Evolutionary conservation across 2,888 invertebrate genomes (phyloP).

Genomic region (Bombylius major): DNA sequence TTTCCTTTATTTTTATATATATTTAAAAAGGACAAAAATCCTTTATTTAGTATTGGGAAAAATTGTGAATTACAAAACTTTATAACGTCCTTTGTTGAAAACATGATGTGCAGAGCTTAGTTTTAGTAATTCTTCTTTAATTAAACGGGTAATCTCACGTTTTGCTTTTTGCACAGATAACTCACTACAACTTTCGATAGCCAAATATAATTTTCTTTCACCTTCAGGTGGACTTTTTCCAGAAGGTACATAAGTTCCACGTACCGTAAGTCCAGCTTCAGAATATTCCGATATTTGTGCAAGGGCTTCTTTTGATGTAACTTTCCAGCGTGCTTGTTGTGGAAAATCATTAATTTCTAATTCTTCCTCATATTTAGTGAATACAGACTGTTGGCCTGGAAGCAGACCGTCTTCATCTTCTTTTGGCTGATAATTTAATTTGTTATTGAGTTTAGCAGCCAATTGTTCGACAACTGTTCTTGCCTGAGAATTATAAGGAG

Average conservation of each 20-base stretch:
- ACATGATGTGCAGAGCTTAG: conserved; percentile 76
- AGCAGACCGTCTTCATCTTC: conserved; percentile 60
- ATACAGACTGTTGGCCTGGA: conserved; percentile 56
- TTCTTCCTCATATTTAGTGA: conserved; percentile 95
- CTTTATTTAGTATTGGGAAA: too few species aligned
- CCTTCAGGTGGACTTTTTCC: conserved; percentile 85
- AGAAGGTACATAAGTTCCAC: conserved; percentile 89
- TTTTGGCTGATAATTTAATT: conserved; percentile 92
- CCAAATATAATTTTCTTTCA: conserved; percentile 90
- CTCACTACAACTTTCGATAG: conserved; percentile 97
- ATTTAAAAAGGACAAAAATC: too few species aligned
- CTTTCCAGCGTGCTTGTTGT: conserved; percentile 95
- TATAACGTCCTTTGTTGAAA: conserved; percentile 85
- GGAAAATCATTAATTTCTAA: conserved; percentile 99
- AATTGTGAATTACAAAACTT: conserved; percentile 56
- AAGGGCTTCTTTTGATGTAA: conserved; percentile 95
- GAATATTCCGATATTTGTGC: conserved; percentile 98
- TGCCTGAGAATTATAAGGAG: conserved; percentile 39
- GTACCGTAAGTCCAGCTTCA: conserved; percentile 95
- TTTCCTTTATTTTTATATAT: too few species aligned
- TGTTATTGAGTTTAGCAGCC: conserved; percentile 92
- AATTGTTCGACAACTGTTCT: conserved; percentile 95
- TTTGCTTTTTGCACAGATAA: conserved; percentile 91
- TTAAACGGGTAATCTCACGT: conserved; percentile 91
- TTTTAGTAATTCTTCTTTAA: conserved; percentile 94